A percentile compares a stretch with the other conserved stretches of the same genome.
These are phyloP conservation scores for Panonychus citri DNA, from an alignment of 1,140 invertebrate species.

Conservation along the genomic window DNA sequence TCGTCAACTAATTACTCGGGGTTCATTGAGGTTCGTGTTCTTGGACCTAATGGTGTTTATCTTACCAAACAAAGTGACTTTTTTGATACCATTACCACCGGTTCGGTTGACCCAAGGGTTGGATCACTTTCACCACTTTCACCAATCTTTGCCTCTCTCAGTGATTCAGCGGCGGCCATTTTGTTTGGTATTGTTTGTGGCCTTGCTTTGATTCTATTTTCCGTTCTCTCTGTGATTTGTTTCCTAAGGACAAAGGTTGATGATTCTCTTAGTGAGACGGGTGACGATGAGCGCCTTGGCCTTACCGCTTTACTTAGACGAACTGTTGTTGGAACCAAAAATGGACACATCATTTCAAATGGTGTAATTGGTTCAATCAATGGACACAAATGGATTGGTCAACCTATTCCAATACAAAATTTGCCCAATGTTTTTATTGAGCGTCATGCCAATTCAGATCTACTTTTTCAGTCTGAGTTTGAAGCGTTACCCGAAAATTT, in stretches of 20 bases:
- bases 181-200: conserved; percentile 15
- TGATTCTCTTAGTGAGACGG: conserved; percentile 7
- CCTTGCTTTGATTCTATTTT: conserved; percentile 11
- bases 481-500: conserved; percentile 54
- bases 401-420: conserved; percentile 16
- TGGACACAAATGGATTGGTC: conserved; percentile 8
- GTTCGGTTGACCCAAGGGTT: background rate
- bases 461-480: conserved; percentile 14
- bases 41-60: conserved; percentile 14
- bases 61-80: conserved; percentile 13
- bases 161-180: conserved; percentile 11
- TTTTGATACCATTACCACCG: conserved; percentile 13
- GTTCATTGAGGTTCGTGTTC: conserved; percentile 14
- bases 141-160: conserved; percentile 12
- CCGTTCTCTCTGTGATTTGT: conserved; percentile 15
- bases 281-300: conserved; percentile 13
- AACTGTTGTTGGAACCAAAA: conserved; percentile 12
- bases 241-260: conserved; percentile 10
- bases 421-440: conserved; percentile 15
- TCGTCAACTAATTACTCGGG: conserved; percentile 17
- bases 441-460: conserved; percentile 15
- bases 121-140: background rate
- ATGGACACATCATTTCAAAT: conserved; percentile 10
- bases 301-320: conserved; percentile 13
- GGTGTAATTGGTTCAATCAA: background rate